These are phyloP conservation scores for Australoheros scitulus DNA, from an alignment of 2,113 vertebrate genomes.

Conservation along the genomic window DNA sequence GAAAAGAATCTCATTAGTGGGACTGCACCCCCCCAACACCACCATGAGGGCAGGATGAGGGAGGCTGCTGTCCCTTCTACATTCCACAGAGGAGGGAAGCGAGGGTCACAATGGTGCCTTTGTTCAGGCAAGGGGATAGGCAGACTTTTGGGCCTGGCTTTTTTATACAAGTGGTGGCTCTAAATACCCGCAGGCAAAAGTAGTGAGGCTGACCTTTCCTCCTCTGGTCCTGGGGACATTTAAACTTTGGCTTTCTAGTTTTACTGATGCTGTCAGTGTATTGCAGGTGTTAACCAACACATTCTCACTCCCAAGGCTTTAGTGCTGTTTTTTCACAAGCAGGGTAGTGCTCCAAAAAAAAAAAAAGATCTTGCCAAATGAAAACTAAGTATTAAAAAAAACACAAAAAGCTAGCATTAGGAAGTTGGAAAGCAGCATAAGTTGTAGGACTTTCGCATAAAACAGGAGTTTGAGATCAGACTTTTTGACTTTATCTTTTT, in stretches of 20 bases:
- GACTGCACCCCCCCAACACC: slow-evolving; percentile 67
- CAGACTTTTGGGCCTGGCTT: slow-evolving; percentile 70
- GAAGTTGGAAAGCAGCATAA: not conserved
- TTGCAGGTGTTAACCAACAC: not conserved
- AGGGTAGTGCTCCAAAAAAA: not conserved
- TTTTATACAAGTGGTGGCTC: slow-evolving; percentile 74
- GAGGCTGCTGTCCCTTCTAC: slow-evolving; percentile 80
- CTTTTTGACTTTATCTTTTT: not conserved
- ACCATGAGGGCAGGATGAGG: slow-evolving; percentile 67
- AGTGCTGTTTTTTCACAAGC: not conserved
- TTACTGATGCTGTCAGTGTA: slow-evolving; percentile 4
- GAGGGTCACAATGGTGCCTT: slow-evolving; percentile 82
- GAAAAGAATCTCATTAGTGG: slow-evolving; percentile 87
- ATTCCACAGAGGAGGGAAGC: slow-evolving; percentile 73
- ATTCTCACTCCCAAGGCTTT: not conserved
- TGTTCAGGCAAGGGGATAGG: slow-evolving; percentile 79
- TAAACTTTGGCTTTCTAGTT: slow-evolving; percentile 48
- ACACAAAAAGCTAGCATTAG: not conserved
- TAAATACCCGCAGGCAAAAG: slow-evolving; percentile 60
- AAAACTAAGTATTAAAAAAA: not conserved
- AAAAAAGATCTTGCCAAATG: not conserved
- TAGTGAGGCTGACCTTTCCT: slow-evolving; percentile 43
- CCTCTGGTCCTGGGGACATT: slow-evolving; percentile 57
- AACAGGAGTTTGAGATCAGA: not conserved
- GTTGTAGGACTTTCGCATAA: not conserved